Evolutionary conservation across 1,140 invertebrate species (phyloP).

Genomic region (Orchestia grillus): DNA sequence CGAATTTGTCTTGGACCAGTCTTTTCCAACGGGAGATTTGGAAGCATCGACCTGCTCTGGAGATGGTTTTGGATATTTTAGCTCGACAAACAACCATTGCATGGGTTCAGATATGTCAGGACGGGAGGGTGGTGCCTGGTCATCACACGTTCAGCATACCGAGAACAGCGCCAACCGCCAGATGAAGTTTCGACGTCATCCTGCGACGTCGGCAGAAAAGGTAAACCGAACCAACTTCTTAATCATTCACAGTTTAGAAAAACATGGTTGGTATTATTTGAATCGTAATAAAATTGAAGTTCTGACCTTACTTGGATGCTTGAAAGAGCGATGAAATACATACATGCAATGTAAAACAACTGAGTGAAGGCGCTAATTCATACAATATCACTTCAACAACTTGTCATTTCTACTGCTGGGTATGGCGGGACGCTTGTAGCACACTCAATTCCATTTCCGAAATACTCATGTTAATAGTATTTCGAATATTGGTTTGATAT

Average conservation of each 20-base stretch:
- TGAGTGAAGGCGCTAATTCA: too few relatives aligned
- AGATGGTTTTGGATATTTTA: neutral
- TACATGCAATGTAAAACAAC: too few relatives aligned
- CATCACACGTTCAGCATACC: neutral
- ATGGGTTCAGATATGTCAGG: neutral
- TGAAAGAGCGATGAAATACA: too few relatives aligned
- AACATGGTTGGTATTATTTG: neutral
- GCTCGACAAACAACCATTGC: neutral
- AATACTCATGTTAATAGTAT: too few relatives aligned
- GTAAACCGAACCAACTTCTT: neutral
- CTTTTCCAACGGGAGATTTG: neutral
- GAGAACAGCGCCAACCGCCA: neutral
- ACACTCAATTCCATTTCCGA: too few relatives aligned
- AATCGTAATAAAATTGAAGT: neutral
- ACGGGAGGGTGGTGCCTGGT: neutral
- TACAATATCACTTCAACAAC: too few relatives aligned
- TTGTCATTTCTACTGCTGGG: too few relatives aligned
- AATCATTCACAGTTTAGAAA: neutral
- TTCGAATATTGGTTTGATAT: neutral
- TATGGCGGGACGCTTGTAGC: too few relatives aligned
- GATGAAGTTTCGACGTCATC: neutral
- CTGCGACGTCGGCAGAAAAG: neutral
- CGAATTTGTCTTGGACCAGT: constrained; percentile 1
- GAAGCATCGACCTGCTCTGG: neutral
- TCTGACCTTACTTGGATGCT: too few relatives aligned